Conservation (phyloP, 2,888 invertebrate species). For the Tinea pellionella region DNA sequence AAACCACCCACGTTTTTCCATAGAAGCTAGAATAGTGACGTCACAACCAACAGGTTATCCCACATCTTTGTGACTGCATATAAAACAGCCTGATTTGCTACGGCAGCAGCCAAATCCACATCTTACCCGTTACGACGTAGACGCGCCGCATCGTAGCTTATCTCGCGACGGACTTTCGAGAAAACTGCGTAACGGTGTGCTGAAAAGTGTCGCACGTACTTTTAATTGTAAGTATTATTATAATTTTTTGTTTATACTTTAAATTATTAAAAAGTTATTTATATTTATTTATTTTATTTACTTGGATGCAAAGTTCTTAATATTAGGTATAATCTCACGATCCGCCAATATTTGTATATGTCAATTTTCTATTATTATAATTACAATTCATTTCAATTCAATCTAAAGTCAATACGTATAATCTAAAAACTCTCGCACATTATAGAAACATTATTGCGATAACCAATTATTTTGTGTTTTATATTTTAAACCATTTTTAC, state of each 20-base stretch:
- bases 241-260: neutral
- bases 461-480: too few relatives aligned
- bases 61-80: constrained; percentile 19
- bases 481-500: too few relatives aligned
- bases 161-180: constrained; percentile 19
- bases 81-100: constrained; percentile 37
- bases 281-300: too few relatives aligned
- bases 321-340: too few relatives aligned
- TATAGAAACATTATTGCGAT: too few relatives aligned
- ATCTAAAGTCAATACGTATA: too few relatives aligned
- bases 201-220: neutral
- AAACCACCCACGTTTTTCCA: neutral
- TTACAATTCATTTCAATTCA: too few relatives aligned
- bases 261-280: neutral
- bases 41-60: constrained; percentile 4
- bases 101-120: constrained; percentile 44
- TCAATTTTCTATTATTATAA: too few relatives aligned
- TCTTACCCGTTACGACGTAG: constrained; percentile 48
- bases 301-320: too few relatives aligned
- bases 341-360: too few relatives aligned
- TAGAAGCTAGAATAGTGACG: constrained; percentile 5
- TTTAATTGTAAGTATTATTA: neutral
- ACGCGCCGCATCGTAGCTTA: constrained; percentile 34
- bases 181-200: constrained; percentile 19
- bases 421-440: too few relatives aligned